Percentiles rank a stretch among this genome's conserved stretches.
phyloP scores from a whole-genome alignment of 2,888 invertebrate genomes.

The Phaonia tiefii region DNA sequence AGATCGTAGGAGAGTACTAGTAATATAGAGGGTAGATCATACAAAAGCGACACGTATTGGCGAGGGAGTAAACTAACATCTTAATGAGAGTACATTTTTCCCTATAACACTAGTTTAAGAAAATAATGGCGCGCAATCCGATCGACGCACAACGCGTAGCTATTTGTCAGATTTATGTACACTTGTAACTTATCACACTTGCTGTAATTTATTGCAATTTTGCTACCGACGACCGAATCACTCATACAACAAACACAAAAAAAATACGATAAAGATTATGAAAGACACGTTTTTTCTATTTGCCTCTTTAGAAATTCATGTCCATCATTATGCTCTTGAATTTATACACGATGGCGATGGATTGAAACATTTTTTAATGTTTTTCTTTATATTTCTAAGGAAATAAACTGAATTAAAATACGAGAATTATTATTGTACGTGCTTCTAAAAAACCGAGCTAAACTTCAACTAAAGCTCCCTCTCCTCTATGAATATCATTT shows the following conservation, averaged over 20 bases:
- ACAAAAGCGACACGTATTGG: no score
- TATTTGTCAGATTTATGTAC: neutral
- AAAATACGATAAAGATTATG: no score
- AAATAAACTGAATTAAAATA: neutral
- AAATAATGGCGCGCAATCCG: slow-evolving; percentile 19
- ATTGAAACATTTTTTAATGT: neutral
- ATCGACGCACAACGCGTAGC: neutral
- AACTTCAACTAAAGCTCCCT: slow-evolving; percentile 67
- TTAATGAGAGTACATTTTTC: no score
- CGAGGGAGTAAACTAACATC: no score
- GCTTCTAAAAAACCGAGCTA: slow-evolving; percentile 67
- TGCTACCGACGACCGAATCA: neutral
- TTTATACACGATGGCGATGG: neutral
- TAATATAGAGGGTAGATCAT: no score
- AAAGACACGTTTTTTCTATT: slow-evolving; percentile 6
- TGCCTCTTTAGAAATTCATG: neutral
- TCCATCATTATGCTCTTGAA: slow-evolving; percentile 26
- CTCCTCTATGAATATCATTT: slow-evolving; percentile 58
- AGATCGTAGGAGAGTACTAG: no score
- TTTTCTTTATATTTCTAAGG: neutral
- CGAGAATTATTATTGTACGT: slow-evolving; percentile 53
- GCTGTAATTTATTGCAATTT: neutral
- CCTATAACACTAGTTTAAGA: no score
- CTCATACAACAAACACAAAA: no score
- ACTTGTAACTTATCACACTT: slow-evolving; percentile 1